Percentiles rank a stretch among this genome's conserved stretches.
These are phyloP conservation scores for Lathronympha strigana DNA, from an alignment of 2,888 invertebrate species.

Conservation along the genomic window DNA sequence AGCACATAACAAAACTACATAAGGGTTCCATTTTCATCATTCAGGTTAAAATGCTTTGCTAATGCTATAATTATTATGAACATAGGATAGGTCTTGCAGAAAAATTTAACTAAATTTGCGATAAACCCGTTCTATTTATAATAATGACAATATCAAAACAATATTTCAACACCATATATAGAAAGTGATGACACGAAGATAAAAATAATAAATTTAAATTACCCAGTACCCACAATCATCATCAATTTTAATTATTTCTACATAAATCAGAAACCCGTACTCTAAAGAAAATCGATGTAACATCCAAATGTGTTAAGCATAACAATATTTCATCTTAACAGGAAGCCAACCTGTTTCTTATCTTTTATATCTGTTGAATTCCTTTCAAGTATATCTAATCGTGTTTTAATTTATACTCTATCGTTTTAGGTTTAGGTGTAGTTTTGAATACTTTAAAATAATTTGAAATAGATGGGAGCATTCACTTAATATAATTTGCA, in stretches of 20 bases:
- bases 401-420: not conserved
- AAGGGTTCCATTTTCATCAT: too few relatives aligned
- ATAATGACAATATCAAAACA: too few relatives aligned
- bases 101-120: too few relatives aligned
- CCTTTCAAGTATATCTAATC: not conserved
- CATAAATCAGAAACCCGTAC: constrained; percentile 12
- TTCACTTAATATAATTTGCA: constrained; percentile 5
- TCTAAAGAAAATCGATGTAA: constrained; percentile 17
- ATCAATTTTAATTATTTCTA: constrained; percentile 2
- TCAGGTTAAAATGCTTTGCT: too few relatives aligned
- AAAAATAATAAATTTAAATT: constrained; percentile 11
- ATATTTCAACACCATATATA: too few relatives aligned
- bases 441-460: not conserved
- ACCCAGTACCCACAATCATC: not conserved
- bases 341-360: constrained; percentile 16
- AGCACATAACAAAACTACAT: too few relatives aligned
- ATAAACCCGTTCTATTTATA: too few relatives aligned
- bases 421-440: not conserved
- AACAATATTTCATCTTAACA: constrained; percentile 27
- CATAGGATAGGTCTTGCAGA: too few relatives aligned
- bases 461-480: not conserved
- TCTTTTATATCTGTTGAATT: constrained; percentile 11
- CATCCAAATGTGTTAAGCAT: constrained; percentile 17
- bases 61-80: too few relatives aligned
- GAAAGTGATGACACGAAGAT: not conserved